phyloP scores from a whole-genome alignment of 2,113 vertebrate genomes.

The Mionectes macconnelli region DNA sequence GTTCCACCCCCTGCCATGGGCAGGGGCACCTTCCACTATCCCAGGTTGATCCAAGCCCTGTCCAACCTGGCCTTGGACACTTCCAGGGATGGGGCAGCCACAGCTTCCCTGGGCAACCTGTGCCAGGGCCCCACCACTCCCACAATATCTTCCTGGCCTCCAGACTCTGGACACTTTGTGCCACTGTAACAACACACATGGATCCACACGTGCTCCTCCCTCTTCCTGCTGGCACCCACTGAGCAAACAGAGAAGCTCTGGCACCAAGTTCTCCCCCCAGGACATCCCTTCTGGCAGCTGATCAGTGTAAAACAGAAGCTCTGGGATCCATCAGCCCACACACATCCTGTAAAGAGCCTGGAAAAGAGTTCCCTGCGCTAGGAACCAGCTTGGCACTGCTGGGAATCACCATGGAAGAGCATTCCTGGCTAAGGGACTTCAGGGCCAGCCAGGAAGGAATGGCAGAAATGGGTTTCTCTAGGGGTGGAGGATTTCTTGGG shows the following conservation, averaged over 20 bases:
- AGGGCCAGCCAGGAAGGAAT: not conserved
- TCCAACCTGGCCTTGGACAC: not conserved
- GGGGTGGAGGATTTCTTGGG: not conserved
- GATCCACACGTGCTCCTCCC: too few species aligned
- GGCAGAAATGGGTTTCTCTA: not conserved
- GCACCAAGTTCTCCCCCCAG: not conserved
- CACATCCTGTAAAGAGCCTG: not conserved
- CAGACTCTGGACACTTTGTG: not conserved
- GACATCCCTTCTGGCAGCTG: not conserved
- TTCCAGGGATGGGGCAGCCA: not conserved
- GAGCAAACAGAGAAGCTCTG: not conserved
- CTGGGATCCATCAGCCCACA: not conserved
- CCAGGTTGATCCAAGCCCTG: not conserved
- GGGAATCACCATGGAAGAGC: not conserved
- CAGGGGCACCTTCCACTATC: not conserved
- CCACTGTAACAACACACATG: rapidly evolving
- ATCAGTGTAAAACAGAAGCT: not conserved
- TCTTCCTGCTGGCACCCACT: not conserved
- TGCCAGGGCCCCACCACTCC: not conserved
- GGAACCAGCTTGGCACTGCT: not conserved
- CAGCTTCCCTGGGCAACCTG: not conserved
- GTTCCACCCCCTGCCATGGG: not conserved
- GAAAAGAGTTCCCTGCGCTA: not conserved
- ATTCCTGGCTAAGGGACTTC: not conserved
- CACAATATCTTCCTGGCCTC: not conserved